phyloP scores from a whole-genome alignment of 1,140 invertebrate genomes.

The Neotoxoptera formosana region DNA sequence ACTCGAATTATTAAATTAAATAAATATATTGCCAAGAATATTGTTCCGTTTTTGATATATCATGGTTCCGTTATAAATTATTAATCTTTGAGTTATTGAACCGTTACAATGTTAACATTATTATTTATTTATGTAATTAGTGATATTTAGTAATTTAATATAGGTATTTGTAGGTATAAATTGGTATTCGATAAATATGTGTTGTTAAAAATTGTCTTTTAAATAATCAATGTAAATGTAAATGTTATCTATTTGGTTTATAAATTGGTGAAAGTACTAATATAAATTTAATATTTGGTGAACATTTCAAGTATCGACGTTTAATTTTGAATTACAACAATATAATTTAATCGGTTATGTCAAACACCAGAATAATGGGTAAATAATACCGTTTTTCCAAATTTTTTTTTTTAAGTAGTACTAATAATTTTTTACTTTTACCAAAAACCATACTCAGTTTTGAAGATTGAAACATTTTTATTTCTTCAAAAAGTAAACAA shows the following conservation, averaged over 20 bases:
- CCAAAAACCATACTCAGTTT: neutral
- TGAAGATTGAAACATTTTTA: neutral
- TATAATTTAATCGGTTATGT: neutral
- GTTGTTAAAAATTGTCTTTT: too few species aligned
- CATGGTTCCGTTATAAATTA: neutral
- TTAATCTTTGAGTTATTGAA: slow-evolving; percentile 7
- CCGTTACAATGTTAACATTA: neutral
- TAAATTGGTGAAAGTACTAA: neutral
- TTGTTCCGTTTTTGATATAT: neutral
- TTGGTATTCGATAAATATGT: neutral
- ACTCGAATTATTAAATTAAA: neutral
- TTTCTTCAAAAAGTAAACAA: neutral
- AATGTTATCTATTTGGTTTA: neutral
- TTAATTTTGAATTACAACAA: neutral
- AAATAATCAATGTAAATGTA: neutral
- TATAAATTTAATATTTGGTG: neutral
- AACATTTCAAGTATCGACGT: neutral
- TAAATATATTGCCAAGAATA: neutral
- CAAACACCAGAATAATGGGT: neutral
- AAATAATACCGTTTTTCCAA: neutral
- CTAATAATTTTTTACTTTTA: neutral
- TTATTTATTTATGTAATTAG: neutral
- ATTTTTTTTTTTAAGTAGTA: neutral
- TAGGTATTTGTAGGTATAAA: neutral
- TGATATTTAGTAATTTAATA: neutral